Evolutionary conservation across 2,113 vertebrate species (phyloP), one percentile per base, ranked within the genome.

Genomic region (Clupea harengus): DNA sequence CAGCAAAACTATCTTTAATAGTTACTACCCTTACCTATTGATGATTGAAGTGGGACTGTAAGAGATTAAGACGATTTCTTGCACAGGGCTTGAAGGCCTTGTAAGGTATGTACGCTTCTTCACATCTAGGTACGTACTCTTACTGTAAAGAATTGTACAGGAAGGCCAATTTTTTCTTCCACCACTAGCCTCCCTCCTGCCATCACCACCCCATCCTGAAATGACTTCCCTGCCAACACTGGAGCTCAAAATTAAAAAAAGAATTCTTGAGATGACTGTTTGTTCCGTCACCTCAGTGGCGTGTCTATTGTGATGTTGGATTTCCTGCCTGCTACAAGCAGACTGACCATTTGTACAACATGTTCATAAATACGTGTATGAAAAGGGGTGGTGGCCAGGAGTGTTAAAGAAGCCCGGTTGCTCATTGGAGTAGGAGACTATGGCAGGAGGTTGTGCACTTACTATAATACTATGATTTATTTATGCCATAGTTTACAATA

Each of bases 251-350:
- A 28, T 60, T 6, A 25, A 72, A 72, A 25, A 72, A 72, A 32
- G 64, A 78, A 78, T 78, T 32, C 13, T 39, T 78, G 25, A 78
- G 28, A 78, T 78, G 72, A 39, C 72, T 78, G 72, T 11, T 78
- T 28, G 72, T 78, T 78, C 6, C 72, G 72, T 78, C 72, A 78
- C 72, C 10, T 39, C 72, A 13, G 11, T 78, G 72, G 28, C 72
- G 20, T 78, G 72, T 39, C 72, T 44, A 78, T 78, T 78, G 72
- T 78, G 72, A 15, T 39, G 72, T 18, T 39, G 72, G 72, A 78
- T 78, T 15, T 78, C 72, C 72, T 78, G 72, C 32, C 64, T 67
- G 64, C 22, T 67, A 10, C 6, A n/a, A 67, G 64, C 64, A 67
- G n/a, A 67, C n/a, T 25, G 64, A 6, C 13, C 28, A 78, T 39